Conservation (phyloP, 2,113 vertebrate species). For the Melanerpes aurifrons region DNA sequence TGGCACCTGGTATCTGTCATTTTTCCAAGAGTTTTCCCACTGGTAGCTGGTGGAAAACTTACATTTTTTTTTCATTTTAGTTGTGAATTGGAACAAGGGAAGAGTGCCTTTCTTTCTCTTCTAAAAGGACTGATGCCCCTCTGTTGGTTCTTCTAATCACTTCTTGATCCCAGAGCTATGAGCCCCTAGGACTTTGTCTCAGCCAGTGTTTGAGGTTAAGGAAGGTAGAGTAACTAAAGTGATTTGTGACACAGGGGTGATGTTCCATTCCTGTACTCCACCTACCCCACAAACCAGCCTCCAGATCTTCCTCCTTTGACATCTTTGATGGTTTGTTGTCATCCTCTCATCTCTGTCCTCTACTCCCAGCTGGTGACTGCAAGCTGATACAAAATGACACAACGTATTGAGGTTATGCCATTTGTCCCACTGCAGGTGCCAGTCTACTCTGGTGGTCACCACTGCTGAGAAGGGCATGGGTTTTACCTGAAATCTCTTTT, state of each 20-base stretch:
- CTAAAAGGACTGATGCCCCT: not conserved
- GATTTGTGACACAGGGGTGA: not conserved
- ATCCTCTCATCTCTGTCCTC: not conserved
- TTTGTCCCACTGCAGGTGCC: not conserved
- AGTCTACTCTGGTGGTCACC: not conserved
- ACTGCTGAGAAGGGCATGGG: not conserved
- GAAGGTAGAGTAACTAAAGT: not conserved
- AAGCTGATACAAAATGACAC: not conserved
- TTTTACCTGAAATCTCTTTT: not conserved
- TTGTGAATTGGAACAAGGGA: not conserved
- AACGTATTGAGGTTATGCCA: not conserved
- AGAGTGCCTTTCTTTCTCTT: not conserved
- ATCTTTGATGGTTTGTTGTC: not conserved
- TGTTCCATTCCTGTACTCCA: not conserved
- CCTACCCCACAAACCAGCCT: not conserved
- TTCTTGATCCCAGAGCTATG: not conserved
- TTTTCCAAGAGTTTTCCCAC: not conserved
- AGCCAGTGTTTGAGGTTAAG: not conserved
- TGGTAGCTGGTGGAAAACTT: not conserved
- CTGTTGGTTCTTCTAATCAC: not conserved
- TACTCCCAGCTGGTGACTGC: not conserved
- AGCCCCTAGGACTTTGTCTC: not conserved
- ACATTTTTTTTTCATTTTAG: not conserved
- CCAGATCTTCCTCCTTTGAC: not conserved
- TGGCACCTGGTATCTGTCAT: not conserved